Conservation (phyloP, 2,113 vertebrate species). For the Ceuthmochares aereus region DNA sequence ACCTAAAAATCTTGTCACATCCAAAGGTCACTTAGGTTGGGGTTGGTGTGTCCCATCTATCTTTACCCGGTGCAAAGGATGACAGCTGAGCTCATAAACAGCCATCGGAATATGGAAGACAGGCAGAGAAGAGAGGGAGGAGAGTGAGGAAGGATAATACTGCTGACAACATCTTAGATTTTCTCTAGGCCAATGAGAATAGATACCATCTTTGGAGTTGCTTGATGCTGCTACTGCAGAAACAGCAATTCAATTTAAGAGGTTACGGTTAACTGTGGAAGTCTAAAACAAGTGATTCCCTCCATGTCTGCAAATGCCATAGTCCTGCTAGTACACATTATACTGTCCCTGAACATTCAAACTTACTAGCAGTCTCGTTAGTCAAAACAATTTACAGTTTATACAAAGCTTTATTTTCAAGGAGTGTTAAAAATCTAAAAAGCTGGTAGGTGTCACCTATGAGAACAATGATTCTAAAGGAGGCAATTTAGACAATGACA, state of each 20-base stretch:
- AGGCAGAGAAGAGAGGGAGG: not conserved
- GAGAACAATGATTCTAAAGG: not conserved
- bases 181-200: not conserved
- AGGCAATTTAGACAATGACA: not conserved
- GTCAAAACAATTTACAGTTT: not conserved
- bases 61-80: constrained; percentile 75
- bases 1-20: constrained; percentile 87
- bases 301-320: not conserved
- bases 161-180: not conserved
- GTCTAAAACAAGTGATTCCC: not conserved
- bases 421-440: not conserved
- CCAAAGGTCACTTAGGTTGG: constrained; percentile 84
- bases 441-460: not conserved
- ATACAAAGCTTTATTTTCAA: not conserved
- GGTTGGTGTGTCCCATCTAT: constrained; percentile 81
- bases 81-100: constrained; percentile 79
- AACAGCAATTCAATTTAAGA: not conserved
- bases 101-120: constrained; percentile 71
- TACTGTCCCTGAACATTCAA: not conserved
- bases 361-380: not conserved
- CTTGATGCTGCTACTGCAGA: not conserved
- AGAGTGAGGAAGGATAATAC: not conserved
- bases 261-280: not conserved
- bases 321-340: not conserved
- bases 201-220: not conserved